Percentiles rank a stretch among this genome's conserved stretches.
Conservation (phyloP, 2,113 vertebrate genomes). For the Labrus mixtus region DNA sequence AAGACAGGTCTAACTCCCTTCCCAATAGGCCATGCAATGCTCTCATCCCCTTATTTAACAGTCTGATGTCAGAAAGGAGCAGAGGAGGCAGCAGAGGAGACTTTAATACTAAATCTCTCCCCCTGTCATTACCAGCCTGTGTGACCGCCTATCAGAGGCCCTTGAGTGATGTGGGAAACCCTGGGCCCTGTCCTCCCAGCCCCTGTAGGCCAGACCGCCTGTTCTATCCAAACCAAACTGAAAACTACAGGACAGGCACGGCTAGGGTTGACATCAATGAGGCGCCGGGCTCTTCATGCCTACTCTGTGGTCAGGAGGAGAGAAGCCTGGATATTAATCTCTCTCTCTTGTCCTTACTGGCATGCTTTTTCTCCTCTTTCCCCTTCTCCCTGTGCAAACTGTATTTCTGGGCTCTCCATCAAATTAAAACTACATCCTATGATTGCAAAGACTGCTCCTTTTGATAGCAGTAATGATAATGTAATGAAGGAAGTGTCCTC, state of each 20-base stretch:
- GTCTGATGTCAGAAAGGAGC: slow-evolving; percentile 81
- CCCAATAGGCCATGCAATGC: slow-evolving; percentile 72
- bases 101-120: slow-evolving; percentile 84
- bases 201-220: slow-evolving; percentile 77
- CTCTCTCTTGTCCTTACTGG: slow-evolving; percentile 62
- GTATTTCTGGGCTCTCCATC: slow-evolving; percentile 68
- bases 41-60: slow-evolving; percentile 84
- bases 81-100: slow-evolving; percentile 76
- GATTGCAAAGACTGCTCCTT: slow-evolving; percentile 40
- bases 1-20: slow-evolving; percentile 75
- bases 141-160: slow-evolving; percentile 84
- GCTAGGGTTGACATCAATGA: slow-evolving; percentile 80
- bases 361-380: slow-evolving; percentile 71
- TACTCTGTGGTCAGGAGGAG: slow-evolving; percentile 80
- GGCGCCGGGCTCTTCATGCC: slow-evolving; percentile 77
- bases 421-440: slow-evolving; percentile 69
- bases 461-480: slow-evolving; percentile 46
- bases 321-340: slow-evolving; percentile 81
- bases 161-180: slow-evolving; percentile 85
- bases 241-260: slow-evolving; percentile 80
- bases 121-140: slow-evolving; percentile 85
- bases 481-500: slow-evolving; percentile 50
- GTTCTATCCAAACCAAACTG: slow-evolving; percentile 82
- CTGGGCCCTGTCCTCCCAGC: slow-evolving; percentile 78
- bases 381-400: slow-evolving; percentile 61